Evolutionary conservation across 2,113 vertebrate species (phyloP).

Genomic region (Brevimyrus niger): DNA sequence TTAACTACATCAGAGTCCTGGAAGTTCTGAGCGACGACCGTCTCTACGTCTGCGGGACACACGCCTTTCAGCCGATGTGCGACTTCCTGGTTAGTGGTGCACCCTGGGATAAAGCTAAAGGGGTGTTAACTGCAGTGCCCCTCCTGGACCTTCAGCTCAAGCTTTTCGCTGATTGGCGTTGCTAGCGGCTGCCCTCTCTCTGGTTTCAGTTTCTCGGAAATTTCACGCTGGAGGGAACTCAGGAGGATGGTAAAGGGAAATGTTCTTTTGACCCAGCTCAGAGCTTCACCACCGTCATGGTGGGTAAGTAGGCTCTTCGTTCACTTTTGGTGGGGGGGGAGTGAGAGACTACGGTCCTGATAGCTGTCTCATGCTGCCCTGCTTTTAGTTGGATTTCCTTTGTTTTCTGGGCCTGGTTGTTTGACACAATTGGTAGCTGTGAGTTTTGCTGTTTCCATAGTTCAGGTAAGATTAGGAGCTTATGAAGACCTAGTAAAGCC

Average conservation of each 20-base stretch:
- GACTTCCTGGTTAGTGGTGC: slow-evolving; percentile 56
- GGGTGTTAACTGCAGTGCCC: neutral
- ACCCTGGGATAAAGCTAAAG: neutral
- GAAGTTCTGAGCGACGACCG: slow-evolving; percentile 51
- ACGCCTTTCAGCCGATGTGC: slow-evolving; percentile 64
- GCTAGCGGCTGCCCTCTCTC: neutral
- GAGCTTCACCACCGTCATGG: slow-evolving; percentile 58
- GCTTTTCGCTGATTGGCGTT: neutral
- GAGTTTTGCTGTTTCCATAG: neutral
- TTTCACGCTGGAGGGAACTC: slow-evolving; percentile 52
- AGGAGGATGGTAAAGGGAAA: slow-evolving; percentile 62
- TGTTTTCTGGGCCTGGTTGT: neutral
- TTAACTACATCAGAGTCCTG: slow-evolving; percentile 65
- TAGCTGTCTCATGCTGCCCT: neutral
- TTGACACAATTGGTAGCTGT: neutral
- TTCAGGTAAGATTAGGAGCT: neutral
- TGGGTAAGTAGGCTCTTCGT: slow-evolving; percentile 52
- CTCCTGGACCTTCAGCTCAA: neutral
- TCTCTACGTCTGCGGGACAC: slow-evolving; percentile 65
- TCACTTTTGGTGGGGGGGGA: neutral
- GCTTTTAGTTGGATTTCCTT: neutral
- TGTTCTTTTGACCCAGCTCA: slow-evolving; percentile 67
- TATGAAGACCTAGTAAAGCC: neutral
- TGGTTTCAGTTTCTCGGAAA: slow-evolving; percentile 38
- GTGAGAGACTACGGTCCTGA: neutral